Evolutionary conservation across 2,888 invertebrate species (phyloP).

Genomic region (Limnephilus rhombicus): DNA sequence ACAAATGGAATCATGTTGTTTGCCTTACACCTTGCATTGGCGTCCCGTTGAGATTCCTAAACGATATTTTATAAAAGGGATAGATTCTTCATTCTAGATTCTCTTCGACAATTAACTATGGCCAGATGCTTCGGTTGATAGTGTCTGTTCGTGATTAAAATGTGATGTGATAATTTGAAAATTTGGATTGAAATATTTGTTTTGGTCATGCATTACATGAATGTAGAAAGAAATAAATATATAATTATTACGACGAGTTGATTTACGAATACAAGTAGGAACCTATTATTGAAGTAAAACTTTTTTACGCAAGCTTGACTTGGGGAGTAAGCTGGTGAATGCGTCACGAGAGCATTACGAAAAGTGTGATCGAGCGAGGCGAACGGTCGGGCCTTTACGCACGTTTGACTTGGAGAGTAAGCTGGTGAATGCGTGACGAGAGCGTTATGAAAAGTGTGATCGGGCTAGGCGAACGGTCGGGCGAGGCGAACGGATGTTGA

Average conservation of each 20-base stretch:
- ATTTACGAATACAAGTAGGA: too few species aligned
- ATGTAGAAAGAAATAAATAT: neutral
- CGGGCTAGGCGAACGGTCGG: too few species aligned
- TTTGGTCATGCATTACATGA: neutral
- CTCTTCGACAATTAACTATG: neutral
- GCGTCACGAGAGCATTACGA: too few species aligned
- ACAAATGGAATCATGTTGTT: neutral
- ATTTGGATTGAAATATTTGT: neutral
- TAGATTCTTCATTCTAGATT: neutral
- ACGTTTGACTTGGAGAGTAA: too few species aligned
- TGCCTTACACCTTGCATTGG: neutral
- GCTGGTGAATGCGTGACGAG: too few species aligned
- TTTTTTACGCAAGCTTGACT: too few species aligned
- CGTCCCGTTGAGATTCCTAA: neutral
- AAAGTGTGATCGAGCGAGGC: too few species aligned
- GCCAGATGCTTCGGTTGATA: neutral
- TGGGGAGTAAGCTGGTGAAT: too few species aligned
- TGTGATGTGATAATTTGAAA: neutral
- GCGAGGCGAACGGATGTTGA: too few species aligned
- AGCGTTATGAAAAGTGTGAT: too few species aligned
- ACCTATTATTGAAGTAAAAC: too few species aligned
- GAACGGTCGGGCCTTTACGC: too few species aligned
- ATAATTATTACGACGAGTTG: neutral
- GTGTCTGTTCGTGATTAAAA: neutral
- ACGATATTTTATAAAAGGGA: neutral